Evolutionary conservation across 2,797 vertebrate genomes (phyloP).

Genomic region (Anguilla obscura): DNA sequence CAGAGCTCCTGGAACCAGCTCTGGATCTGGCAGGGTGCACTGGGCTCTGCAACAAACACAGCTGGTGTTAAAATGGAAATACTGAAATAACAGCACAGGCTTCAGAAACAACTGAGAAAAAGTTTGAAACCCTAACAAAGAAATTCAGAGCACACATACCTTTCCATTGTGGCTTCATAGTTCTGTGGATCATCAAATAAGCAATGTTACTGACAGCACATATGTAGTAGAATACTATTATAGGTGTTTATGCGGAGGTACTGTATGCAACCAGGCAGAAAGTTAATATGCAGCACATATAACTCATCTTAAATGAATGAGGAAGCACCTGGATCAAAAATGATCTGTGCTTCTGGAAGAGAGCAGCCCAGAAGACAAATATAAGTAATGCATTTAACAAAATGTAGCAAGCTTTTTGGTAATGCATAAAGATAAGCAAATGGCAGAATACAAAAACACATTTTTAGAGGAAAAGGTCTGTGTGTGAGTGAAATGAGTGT

Average conservation of each 20-base stretch:
- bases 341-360: neutral
- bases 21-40: neutral
- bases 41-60: slow-evolving; percentile 8
- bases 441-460: neutral
- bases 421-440: neutral
- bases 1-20: slow-evolving; percentile 20
- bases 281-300: neutral
- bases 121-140: neutral
- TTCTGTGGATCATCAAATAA: slow-evolving; percentile 8
- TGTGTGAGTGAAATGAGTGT: neutral
- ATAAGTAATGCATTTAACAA: neutral
- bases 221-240: neutral
- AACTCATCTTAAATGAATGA: neutral
- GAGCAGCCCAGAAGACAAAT: neutral
- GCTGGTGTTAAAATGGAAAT: neutral
- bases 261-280: neutral
- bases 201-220: neutral
- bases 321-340: neutral
- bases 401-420: neutral
- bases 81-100: neutral
- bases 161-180: slow-evolving; percentile 21
- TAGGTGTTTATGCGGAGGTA: neutral
- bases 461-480: neutral
- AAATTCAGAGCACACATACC: slow-evolving; percentile 10
- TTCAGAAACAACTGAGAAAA: neutral